phyloP scores from a whole-genome alignment of 2,113 vertebrate genomes.

The Castor canadensis region DNA sequence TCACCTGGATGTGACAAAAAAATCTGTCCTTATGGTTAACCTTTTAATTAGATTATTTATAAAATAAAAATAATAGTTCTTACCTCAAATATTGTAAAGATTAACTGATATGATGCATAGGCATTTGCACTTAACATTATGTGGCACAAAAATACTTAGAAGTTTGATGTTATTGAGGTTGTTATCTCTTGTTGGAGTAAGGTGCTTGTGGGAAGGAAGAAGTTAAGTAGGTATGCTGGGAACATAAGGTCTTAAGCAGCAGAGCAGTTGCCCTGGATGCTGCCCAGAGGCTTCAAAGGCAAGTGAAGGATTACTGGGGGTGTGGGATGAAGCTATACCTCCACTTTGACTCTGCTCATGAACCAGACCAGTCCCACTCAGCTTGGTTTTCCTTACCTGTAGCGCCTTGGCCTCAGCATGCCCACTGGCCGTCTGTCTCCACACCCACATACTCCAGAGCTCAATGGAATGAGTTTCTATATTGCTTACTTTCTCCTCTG shows the following conservation, averaged over 20 bases:
- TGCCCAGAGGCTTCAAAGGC: background rate
- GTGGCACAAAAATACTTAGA: background rate
- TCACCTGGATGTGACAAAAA: constrained; percentile 15
- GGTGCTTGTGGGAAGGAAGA: background rate
- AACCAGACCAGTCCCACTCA: background rate
- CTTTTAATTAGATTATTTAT: constrained; percentile 22
- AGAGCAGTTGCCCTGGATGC: background rate
- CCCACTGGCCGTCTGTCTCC: background rate
- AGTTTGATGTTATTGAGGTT: background rate
- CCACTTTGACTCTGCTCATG: background rate
- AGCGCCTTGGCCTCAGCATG: background rate
- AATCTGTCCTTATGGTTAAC: background rate
- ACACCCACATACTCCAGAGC: background rate
- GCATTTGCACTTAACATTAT: background rate
- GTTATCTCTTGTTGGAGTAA: background rate
- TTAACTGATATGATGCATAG: background rate
- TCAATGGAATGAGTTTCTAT: background rate
- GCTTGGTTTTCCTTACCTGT: background rate
- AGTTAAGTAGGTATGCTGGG: background rate
- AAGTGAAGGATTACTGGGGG: background rate
- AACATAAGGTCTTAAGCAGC: background rate
- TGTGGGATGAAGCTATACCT: background rate
- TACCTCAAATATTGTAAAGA: background rate
- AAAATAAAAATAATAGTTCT: constrained; percentile 27
- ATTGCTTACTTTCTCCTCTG: background rate